These are phyloP conservation scores for Tyria jacobaeae DNA, from an alignment of 2,888 invertebrate species.

Conservation along the genomic window DNA sequence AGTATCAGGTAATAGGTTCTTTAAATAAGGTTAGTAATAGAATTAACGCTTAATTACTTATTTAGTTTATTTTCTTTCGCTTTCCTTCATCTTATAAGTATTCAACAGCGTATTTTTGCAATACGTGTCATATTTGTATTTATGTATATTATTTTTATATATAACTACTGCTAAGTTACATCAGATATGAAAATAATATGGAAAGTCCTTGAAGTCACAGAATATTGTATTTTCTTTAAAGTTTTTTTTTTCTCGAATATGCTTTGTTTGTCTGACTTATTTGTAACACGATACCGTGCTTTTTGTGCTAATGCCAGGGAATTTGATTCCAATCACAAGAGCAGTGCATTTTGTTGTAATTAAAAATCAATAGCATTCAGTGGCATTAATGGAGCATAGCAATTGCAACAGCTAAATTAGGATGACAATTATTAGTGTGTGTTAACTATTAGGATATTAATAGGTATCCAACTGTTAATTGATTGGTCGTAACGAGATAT, in stretches of 20 bases:
- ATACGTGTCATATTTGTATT: too few relatives aligned
- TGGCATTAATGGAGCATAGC: background rate
- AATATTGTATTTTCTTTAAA: too few relatives aligned
- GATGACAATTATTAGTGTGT: too few relatives aligned
- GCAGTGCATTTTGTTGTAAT: background rate
- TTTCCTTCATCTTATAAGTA: background rate
- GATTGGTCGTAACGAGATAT: too few relatives aligned
- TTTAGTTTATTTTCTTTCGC: background rate
- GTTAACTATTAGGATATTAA: too few relatives aligned
- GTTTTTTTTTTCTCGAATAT: background rate
- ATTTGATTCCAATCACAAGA: background rate
- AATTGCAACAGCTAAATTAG: background rate
- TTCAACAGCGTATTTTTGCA: background rate
- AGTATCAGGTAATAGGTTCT: constrained; percentile 8
- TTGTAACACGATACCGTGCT: too few relatives aligned
- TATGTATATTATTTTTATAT: too few relatives aligned
- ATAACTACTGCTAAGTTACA: too few relatives aligned
- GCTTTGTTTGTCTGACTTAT: background rate
- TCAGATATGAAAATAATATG: too few relatives aligned
- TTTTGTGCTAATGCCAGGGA: background rate
- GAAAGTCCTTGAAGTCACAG: background rate
- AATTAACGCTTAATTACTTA: background rate
- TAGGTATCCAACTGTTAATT: too few relatives aligned
- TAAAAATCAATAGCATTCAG: background rate
- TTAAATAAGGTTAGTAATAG: background rate